Conservation (phyloP, 2,113 vertebrate species). For the Eulemur rufifrons region DNA sequence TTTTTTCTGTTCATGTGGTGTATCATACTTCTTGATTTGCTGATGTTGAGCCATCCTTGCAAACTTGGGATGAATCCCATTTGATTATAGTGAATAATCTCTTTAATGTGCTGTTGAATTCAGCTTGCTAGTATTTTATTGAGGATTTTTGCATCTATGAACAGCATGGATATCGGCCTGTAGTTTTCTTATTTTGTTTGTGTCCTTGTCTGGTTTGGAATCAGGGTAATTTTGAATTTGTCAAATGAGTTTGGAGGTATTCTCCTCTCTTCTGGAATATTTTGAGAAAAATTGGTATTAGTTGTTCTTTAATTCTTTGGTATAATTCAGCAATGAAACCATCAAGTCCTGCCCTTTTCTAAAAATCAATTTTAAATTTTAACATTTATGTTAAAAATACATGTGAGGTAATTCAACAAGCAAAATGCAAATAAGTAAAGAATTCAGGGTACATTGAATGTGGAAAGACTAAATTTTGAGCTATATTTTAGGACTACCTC, state of each 20-base stretch:
- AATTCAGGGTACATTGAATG: background rate
- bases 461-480: background rate
- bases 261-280: background rate
- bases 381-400: background rate
- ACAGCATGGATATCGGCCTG: background rate
- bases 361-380: background rate
- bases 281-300: background rate
- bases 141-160: background rate
- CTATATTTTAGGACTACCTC: background rate
- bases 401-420: background rate
- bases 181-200: background rate
- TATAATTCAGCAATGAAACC: background rate
- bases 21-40: background rate
- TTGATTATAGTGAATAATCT: background rate
- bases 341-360: background rate
- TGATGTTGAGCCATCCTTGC: background rate
- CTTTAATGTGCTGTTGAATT: background rate
- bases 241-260: background rate
- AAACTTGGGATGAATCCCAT: background rate
- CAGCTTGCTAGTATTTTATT: background rate
- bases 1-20: background rate
- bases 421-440: background rate
- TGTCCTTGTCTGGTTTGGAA: background rate
- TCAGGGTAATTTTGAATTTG: background rate
- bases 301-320: background rate